Conservation (phyloP, 2,888 invertebrate species). For the Ptilodon capucinus region DNA sequence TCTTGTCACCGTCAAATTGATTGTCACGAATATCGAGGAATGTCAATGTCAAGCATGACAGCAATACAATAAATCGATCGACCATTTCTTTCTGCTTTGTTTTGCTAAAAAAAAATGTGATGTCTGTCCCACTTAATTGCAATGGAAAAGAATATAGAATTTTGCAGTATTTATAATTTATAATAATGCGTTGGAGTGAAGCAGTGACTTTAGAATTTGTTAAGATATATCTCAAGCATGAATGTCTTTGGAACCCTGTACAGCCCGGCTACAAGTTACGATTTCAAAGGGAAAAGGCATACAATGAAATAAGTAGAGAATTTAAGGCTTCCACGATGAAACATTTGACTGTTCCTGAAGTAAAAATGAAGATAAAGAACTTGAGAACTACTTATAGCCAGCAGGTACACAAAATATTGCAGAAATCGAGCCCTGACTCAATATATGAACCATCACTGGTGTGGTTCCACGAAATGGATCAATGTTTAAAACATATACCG, state of each 20-base stretch:
- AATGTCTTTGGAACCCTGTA: slow-evolving; percentile 75
- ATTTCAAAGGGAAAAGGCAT: slow-evolving; percentile 62
- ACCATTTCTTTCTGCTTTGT: too few relatives aligned
- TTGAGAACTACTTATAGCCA: slow-evolving; percentile 75
- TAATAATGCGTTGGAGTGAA: slow-evolving; percentile 74
- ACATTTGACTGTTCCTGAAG: slow-evolving; percentile 56
- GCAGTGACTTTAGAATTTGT: slow-evolving; percentile 72
- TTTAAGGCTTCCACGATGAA: slow-evolving; percentile 58
- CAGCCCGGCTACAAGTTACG: slow-evolving; percentile 66
- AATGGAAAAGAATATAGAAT: neutral
- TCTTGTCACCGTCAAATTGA: too few relatives aligned
- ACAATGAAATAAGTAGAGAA: slow-evolving; percentile 52
- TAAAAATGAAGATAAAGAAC: slow-evolving; percentile 76
- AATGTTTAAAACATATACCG: slow-evolving; percentile 61
- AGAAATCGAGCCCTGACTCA: slow-evolving; percentile 60
- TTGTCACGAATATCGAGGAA: too few relatives aligned
- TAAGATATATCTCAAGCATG: slow-evolving; percentile 72
- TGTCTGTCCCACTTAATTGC: too few relatives aligned
- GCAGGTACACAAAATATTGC: slow-evolving; percentile 71
- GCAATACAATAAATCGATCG: too few relatives aligned
- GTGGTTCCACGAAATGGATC: slow-evolving; percentile 74
- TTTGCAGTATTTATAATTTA: neutral
- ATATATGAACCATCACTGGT: slow-evolving; percentile 65
- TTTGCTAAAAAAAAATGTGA: too few relatives aligned
- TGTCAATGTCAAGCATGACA: too few relatives aligned